Evolutionary conservation across 2,797 vertebrate genomes (phyloP).

Genomic region (Varecia variegata): DNA sequence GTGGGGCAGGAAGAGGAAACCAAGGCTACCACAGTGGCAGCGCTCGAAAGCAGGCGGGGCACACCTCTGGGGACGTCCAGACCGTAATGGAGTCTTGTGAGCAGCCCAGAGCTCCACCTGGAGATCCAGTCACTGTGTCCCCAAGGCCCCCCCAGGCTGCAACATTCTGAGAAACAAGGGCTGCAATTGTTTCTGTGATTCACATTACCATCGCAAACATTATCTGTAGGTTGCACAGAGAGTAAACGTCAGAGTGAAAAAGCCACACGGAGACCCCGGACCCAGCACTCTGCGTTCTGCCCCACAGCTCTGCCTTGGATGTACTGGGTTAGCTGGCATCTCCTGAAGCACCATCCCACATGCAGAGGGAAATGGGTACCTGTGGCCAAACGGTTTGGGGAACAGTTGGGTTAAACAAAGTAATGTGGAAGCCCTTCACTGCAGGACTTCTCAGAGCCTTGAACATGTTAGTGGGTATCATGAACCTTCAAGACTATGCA

Average conservation of each 20-base stretch:
- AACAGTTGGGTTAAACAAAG: background rate
- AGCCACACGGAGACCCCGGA: rapidly evolving
- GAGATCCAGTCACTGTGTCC: rapidly evolving
- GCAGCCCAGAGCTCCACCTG: too few relatives aligned
- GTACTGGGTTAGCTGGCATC: rapidly evolving
- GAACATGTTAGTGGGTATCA: rapidly evolving
- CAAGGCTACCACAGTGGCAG: background rate
- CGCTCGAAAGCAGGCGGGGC: background rate
- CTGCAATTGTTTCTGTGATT: rapidly evolving
- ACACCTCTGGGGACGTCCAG: background rate
- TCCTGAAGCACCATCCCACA: rapidly evolving
- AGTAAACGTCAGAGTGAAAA: background rate
- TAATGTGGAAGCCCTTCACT: rapidly evolving
- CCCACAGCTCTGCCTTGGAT: rapidly evolving
- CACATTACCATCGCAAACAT: rapidly evolving
- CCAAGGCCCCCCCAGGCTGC: background rate
- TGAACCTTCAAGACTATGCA: background rate
- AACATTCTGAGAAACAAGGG: background rate
- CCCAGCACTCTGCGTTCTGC: rapidly evolving
- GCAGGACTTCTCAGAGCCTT: background rate
- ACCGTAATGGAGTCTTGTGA: background rate
- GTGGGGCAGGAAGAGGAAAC: background rate
- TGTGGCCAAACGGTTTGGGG: background rate
- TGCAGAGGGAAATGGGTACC: rapidly evolving
- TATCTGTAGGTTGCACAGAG: rapidly evolving